Evolutionary conservation across 1,140 invertebrate genomes (phyloP).

Genomic region (Atta cephalotes): DNA sequence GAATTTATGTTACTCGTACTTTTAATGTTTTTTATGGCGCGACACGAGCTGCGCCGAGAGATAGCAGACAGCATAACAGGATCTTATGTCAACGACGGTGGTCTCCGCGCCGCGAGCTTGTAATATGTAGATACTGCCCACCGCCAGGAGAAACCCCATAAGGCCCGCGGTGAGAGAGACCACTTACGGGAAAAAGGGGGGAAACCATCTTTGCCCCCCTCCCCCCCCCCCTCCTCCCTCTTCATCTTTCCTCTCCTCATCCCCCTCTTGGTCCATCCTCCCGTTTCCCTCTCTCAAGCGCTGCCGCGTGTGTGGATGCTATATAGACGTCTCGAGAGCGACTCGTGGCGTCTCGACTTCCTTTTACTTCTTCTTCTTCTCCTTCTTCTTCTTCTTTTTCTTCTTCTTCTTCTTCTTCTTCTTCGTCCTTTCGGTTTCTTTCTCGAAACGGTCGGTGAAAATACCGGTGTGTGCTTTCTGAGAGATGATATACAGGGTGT

Average conservation of each 20-base stretch:
- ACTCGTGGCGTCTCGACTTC: slow-evolving; percentile 73
- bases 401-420: slow-evolving; percentile 13
- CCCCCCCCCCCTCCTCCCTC: background rate
- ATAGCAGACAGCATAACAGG: slow-evolving; percentile 81
- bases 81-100: slow-evolving; percentile 81
- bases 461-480: slow-evolving; percentile 54
- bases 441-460: slow-evolving; percentile 60
- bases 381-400: slow-evolving; percentile 29
- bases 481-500: slow-evolving; percentile 29
- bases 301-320: slow-evolving; percentile 39
- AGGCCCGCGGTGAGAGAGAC: slow-evolving; percentile 73
- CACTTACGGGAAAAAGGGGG: slow-evolving; percentile 77
- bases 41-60: slow-evolving; percentile 74
- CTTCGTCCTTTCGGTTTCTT: slow-evolving; percentile 62
- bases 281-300: slow-evolving; percentile 17
- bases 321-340: slow-evolving; percentile 73
- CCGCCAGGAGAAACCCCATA: slow-evolving; percentile 76
- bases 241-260: background rate
- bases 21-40: slow-evolving; percentile 79
- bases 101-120: slow-evolving; percentile 78
- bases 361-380: slow-evolving; percentile 59
- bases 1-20: slow-evolving; percentile 78
- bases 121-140: slow-evolving; percentile 79
- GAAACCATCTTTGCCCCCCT: slow-evolving; percentile 47
- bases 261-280: background rate